phyloP scores from a whole-genome alignment of 1,140 invertebrate species.

The Palaemon carinicauda region DNA sequence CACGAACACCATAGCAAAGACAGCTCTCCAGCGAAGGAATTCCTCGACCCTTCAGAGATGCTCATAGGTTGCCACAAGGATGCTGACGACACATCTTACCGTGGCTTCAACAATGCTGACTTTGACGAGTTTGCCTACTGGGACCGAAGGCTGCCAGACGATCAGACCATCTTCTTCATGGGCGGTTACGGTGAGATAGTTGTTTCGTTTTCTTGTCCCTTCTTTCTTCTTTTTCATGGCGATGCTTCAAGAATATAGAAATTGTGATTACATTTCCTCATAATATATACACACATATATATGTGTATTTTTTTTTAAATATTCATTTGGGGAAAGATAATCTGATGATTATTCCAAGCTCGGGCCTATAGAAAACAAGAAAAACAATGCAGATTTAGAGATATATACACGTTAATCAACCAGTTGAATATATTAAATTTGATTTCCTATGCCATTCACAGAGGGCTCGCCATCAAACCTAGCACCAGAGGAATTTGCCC shows the following conservation, averaged over 20 bases:
- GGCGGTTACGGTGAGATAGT: slow-evolving; percentile 13
- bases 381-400: too few relatives aligned
- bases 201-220: too few relatives aligned
- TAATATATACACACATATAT: too few relatives aligned
- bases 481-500: neutral
- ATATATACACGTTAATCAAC: too few relatives aligned
- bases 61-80: slow-evolving; percentile 7
- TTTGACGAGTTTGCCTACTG: slow-evolving; percentile 9
- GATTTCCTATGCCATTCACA: neutral
- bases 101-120: neutral
- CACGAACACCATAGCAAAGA: neutral
- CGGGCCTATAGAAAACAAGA: too few relatives aligned
- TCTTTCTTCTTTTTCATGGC: too few relatives aligned
- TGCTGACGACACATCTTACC: neutral
- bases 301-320: too few relatives aligned
- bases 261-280: too few relatives aligned
- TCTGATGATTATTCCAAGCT: too few relatives aligned
- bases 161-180: slow-evolving; percentile 5
- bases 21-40: neutral
- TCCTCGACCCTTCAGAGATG: neutral
- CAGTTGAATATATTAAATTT: too few relatives aligned
- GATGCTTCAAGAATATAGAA: too few relatives aligned
- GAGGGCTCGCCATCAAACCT: neutral
- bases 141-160: neutral
- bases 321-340: too few relatives aligned